phyloP scores from a whole-genome alignment of 1,140 invertebrate genomes.

The Diprion similis region DNA sequence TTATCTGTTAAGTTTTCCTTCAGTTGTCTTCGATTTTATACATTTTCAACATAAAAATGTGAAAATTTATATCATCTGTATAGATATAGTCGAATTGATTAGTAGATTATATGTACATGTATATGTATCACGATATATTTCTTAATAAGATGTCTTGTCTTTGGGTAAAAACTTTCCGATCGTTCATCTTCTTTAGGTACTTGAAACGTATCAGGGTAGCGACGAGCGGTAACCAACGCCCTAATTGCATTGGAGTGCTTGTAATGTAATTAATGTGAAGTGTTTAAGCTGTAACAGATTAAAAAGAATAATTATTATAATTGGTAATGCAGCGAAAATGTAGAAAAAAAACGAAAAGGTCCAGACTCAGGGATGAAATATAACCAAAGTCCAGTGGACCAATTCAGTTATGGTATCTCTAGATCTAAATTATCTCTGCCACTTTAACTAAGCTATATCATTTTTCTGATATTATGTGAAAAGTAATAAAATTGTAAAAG shows the following conservation, averaged over 20 bases:
- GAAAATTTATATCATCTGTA: background rate
- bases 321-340: background rate
- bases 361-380: background rate
- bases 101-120: background rate
- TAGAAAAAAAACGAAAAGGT: background rate
- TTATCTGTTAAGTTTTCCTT: background rate
- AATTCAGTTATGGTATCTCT: constrained; percentile 1
- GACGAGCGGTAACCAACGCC: background rate
- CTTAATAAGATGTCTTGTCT: no score
- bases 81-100: constrained; percentile 5
- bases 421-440: background rate
- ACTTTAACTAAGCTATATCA: background rate
- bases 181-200: constrained; percentile 1
- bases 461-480: background rate
- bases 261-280: constrained; percentile 3
- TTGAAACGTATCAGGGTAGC: background rate
- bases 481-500: background rate
- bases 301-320: background rate
- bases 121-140: no score
- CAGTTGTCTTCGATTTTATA: background rate
- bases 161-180: background rate
- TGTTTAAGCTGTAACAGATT: background rate
- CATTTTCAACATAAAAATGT: background rate
- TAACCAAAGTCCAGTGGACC: constrained; percentile 1
- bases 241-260: background rate